Percentiles rank a stretch among this genome's conserved stretches.
Conservation (phyloP, 2,113 vertebrate species). For the Dicentrarchus labrax region DNA sequence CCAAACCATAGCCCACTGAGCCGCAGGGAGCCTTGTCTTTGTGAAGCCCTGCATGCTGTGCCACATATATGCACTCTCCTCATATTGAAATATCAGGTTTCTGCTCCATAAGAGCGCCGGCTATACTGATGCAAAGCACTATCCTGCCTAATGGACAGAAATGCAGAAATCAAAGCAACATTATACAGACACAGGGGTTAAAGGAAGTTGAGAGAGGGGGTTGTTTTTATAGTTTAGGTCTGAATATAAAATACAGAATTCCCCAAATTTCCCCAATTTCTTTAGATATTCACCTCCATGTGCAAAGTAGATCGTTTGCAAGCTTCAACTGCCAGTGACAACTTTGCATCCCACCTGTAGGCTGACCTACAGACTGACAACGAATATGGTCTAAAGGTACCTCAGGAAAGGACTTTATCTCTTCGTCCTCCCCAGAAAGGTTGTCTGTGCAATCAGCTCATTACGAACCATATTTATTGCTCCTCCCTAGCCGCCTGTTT, state of each 20-base stretch:
- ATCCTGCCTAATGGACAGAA: not conserved
- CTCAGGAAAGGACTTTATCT: not conserved
- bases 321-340: not conserved
- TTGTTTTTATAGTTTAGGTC: not conserved
- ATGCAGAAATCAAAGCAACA: constrained; percentile 2
- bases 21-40: constrained; percentile 1
- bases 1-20: not conserved
- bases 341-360: not conserved
- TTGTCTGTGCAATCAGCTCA: no score
- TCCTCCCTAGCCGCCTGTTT: no score
- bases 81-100: constrained; percentile 38
- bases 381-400: not conserved
- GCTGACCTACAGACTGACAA: not conserved
- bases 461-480: no score
- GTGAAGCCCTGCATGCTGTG: constrained; percentile 15
- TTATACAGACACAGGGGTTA: constrained; percentile 22
- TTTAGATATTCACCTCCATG: constrained; percentile 12
- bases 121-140: not conserved
- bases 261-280: not conserved
- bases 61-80: constrained; percentile 6
- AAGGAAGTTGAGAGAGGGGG: constrained; percentile 18
- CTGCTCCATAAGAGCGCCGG: not conserved
- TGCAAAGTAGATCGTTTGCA: not conserved
- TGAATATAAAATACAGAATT: constrained; percentile 40
- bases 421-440: not conserved